Conservation (phyloP, 2,888 invertebrate genomes). For the Netelia melanura region DNA sequence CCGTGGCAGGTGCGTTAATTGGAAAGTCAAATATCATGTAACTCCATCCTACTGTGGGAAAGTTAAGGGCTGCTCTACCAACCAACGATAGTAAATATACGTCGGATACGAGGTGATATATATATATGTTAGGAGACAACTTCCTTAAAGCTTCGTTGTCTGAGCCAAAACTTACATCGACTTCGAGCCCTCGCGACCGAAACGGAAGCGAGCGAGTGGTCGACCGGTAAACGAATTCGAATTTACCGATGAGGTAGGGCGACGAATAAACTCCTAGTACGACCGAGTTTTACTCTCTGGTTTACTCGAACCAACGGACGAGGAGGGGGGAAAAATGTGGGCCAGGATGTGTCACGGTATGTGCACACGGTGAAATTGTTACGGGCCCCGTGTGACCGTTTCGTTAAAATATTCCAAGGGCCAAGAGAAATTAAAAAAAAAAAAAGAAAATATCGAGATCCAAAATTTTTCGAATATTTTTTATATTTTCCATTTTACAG, state of each 20-base stretch:
- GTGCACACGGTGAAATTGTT: conserved; percentile 31
- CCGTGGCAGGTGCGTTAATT: conserved; percentile 77
- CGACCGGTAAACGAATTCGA: conserved; percentile 21
- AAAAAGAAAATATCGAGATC: background rate
- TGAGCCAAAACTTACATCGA: conserved; percentile 26
- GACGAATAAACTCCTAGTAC: background rate
- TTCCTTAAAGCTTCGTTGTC: background rate
- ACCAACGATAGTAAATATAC: background rate
- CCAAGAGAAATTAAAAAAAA: background rate
- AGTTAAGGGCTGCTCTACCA: conserved; percentile 32
- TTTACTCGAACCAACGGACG: background rate
- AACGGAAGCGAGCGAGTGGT: conserved; percentile 18
- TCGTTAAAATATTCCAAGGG: background rate
- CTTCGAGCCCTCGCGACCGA: conserved; percentile 2
- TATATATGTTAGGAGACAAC: background rate
- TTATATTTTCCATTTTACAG: background rate
- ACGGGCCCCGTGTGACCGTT: background rate
- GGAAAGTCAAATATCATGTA: conserved; percentile 76
- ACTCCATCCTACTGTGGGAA: conserved; percentile 56
- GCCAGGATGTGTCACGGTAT: conserved; percentile 60
- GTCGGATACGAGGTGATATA: background rate
- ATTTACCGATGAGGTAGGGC: conserved; percentile 13
- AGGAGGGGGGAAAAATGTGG: background rate
- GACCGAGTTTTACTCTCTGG: background rate
- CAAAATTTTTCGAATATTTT: background rate